These are phyloP conservation scores for Dromiciops gliroides DNA, from an alignment of 2,113 vertebrate genomes.

Conservation along the genomic window DNA sequence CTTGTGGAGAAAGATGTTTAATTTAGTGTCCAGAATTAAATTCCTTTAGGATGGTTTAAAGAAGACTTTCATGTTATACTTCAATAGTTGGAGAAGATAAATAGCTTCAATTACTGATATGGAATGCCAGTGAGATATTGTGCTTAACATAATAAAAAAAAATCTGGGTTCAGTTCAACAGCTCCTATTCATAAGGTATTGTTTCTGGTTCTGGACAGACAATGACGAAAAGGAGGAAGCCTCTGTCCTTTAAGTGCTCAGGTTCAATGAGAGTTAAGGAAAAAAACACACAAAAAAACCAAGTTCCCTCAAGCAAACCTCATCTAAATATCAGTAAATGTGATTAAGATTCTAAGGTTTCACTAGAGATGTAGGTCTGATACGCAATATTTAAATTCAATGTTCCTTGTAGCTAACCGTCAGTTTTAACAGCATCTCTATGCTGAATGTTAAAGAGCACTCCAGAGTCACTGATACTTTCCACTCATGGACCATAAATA, in stretches of 20 bases:
- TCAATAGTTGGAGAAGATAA: background rate
- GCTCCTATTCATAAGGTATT: background rate
- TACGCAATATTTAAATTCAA: background rate
- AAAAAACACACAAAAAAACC: too few species aligned
- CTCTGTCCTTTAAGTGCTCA: background rate
- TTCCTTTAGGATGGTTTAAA: too few species aligned
- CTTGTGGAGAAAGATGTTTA: background rate
- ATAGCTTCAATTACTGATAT: background rate
- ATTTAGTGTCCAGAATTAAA: background rate
- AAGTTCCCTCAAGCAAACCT: background rate
- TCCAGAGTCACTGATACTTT: background rate
- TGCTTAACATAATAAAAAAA: background rate
- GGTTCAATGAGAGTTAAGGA: background rate
- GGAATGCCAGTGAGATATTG: background rate
- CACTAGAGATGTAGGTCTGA: background rate
- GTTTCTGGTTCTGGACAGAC: background rate
- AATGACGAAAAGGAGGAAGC: background rate
- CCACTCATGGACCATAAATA: background rate
- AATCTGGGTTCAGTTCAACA: background rate
- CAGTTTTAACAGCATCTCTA: background rate
- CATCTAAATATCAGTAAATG: background rate
- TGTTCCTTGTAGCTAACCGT: constrained; percentile 7
- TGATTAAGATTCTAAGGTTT: background rate
- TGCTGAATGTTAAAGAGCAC: background rate
- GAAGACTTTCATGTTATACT: background rate